A percentile compares a stretch with the other conserved stretches of the same genome.
Conservation (phyloP, 2,888 invertebrate genomes). For the Macrophya annulata region DNA sequence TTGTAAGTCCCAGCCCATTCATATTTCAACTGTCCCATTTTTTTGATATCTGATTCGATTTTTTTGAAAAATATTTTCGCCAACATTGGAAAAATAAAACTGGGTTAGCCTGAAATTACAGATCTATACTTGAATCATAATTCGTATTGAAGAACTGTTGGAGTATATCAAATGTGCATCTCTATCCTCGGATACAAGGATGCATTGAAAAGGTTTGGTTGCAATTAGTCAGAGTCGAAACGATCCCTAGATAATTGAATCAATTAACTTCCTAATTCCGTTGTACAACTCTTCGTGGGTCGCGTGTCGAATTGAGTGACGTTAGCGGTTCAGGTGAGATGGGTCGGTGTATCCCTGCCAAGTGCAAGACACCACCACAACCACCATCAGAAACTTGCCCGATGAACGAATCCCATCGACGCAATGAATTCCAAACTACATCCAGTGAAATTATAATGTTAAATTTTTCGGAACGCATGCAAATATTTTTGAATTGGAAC, state of each 20-base stretch:
- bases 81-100: no score
- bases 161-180: neutral
- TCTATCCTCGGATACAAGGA: neutral
- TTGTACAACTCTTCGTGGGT: slow-evolving; percentile 41
- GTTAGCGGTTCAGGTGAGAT: slow-evolving; percentile 33
- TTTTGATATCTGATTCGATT: no score
- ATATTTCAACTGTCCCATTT: no score
- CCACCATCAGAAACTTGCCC: neutral
- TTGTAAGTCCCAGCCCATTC: no score
- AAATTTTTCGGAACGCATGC: neutral
- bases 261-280: slow-evolving; percentile 51
- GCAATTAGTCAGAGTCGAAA: slow-evolving; percentile 34
- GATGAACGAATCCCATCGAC: slow-evolving; percentile 3
- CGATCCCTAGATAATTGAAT: slow-evolving; percentile 50
- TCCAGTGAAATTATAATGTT: neutral
- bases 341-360: slow-evolving; percentile 35
- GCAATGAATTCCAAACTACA: neutral
- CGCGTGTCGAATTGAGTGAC: slow-evolving; percentile 55
- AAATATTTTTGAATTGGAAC: slow-evolving; percentile 1
- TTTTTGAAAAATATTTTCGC: no score
- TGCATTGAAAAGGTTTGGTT: neutral
- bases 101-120: no score
- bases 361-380: neutral
- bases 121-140: no score
- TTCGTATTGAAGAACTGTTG: neutral